Evolutionary conservation across 1,140 invertebrate species (phyloP), one percentile per base, ranked within the genome.

Genomic region (Procambarus virginalis): DNA sequence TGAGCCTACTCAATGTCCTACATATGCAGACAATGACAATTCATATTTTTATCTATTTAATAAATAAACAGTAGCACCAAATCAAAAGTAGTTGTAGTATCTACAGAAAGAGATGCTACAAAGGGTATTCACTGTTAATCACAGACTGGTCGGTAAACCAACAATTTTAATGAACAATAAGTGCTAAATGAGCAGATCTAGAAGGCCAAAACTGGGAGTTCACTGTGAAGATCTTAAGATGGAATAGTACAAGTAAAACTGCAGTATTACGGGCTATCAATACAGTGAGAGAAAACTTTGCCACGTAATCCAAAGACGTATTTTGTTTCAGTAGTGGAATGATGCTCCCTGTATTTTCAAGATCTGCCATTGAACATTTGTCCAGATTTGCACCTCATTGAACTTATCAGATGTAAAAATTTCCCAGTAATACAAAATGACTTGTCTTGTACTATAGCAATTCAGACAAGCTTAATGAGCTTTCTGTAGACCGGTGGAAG

Each of bases 61-160:
- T 75, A 76, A 85, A 85, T 85, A 76, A 85, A 85, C 73, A 85
- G 34, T 85, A 85, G 84, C 84, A 85, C 84, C 84, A 85, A 85
- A 85, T 85, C 51, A 77, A 77, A 75, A 73, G 12, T 58, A 75
- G 49, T 84, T 48, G 48, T 75, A 75, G 22, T 77, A 77, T 85
- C 84, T 85, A 85, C 73, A 85, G 34, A 85, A 51, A 77, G 45
- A 70, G 51, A 78, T 78, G 77, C 77, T 78, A 60, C 51, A 85
- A 14, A 34, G 49, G 70, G 70, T 70, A 84, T 84, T 84, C 51
- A 60, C 58, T 55, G 55, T 46, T 64, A 75, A 85, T 85, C 84
- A 85, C 84, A 85, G 84, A 85, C 73, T 73, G 68, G 68, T 73
- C 8, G 68, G 68, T 22, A 73, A 73, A 73, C n/a, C n/a, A 34